Base-by-base conservation (phyloP, 2,113 vertebrate species). In the Eubucco bourcierii region DNA sequence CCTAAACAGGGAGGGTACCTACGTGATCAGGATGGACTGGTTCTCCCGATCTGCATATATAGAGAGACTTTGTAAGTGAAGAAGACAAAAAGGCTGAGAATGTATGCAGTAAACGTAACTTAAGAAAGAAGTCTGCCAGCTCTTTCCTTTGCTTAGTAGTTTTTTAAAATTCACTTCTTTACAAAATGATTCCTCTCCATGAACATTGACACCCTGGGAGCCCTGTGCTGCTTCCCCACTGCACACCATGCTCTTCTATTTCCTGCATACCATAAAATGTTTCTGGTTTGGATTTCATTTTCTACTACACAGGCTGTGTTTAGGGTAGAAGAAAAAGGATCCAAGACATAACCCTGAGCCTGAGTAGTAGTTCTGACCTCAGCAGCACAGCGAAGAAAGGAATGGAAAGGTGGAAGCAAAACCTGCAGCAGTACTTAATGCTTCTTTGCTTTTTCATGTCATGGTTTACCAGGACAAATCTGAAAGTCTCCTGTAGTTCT, bases 21-120 rank as follows among this genome's bases (percentile, higher is more conserved):
- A 86, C 84, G 74, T 86, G 74, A 86, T 86, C 37, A 86, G 74
- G 83, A 86, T 77, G 3, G 83, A 86, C 73, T 86, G 83, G 58
- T 86, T 86, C 83, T 86, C 83, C 0, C 73, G 83, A 77, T 86
- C 84, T 86, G 6, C 9, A 87, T 28, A 58, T 33, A 53, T 4
- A 33, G 33, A 46, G 2, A 33, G 5, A 17, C 1, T 66, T 85
- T 12, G 1, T 13, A 79, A 83, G 56, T 15, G 6, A 74, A 39
- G 9, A 66, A 31, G 4, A 15, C 2, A 44, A 23, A 39, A 61
- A 33, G 4, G 14, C 19, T 25, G 33, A 61, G 58, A 61, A 46
- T 28, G 1, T 59, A 13, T 25, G 9, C 15, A 47, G 9, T 31
- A 24, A 41, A 55, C 41, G 11, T 33, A 88, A 37, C 3, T 28